Base-by-base conservation (phyloP, 2,888 invertebrate species). In the Teinopalpus imperialis region DNA sequence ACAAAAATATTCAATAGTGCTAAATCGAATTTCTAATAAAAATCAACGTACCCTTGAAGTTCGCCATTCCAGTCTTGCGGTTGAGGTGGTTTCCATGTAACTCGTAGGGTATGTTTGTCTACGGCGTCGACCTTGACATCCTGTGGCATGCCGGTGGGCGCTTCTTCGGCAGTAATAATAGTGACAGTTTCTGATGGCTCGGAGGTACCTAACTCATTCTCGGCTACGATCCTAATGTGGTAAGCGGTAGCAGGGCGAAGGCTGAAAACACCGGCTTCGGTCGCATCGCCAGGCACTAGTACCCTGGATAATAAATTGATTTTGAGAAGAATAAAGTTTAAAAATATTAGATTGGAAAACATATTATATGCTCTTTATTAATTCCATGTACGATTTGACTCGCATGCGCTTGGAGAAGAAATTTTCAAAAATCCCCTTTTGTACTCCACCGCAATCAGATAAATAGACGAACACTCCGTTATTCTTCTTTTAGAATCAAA, bases 131-230 rank as follows among this genome's bases (percentile, higher is more conserved):
- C 95, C 71, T 95, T 93, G 23, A 96, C 94, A 56, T 92, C 93
- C 52, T 94, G 95, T 30, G 96, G 95, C 49, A 95, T 94, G 31
- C 95, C 96, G 48, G 95, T 94, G 1, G 94, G 94, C 3, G 93
- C 93, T 91, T 98, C 97, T 83, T 98, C 98, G 23, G 97, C 97
- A 16, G 98, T 98, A 52, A 97, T 97, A 54, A 98, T 98, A 1
- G 95, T 95, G 1, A 98, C 97, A 1, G 95, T 94, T 68, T 97
- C 97, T 0, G 98, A 98, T 1, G 97, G 95, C 57, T 95, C 95
- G 18, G 98, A 97, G n/a, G 93, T 92, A 41, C 98, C 98, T 51
- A 98, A 93, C 77, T 96, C 96, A 68, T 98, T 98, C 83, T 97
- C 96, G 46, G 97, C 97, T 1, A 97, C 95, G 65, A 98, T 96